Percentiles rank a stretch among this genome's conserved stretches.
Evolutionary conservation across 2,797 vertebrate genomes (phyloP).

Genomic region (Leucoraja ocellata): DNA sequence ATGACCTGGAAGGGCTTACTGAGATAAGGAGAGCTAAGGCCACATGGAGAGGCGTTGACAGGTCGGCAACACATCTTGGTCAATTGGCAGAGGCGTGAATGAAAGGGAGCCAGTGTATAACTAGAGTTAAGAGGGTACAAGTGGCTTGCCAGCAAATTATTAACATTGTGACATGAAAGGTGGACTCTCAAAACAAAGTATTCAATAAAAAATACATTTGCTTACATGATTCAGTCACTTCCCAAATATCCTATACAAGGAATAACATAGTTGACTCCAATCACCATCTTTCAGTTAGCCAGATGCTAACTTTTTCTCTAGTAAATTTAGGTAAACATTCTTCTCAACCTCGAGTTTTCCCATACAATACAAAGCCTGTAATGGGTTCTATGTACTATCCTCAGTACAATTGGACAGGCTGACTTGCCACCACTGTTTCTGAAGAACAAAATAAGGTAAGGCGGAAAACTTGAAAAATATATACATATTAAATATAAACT

Average conservation of each 20-base stretch:
- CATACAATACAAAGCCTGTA: neutral
- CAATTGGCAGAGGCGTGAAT: neutral
- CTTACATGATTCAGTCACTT: neutral
- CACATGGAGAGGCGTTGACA: neutral
- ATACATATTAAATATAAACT: neutral
- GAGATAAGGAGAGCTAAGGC: neutral
- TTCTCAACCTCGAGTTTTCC: neutral
- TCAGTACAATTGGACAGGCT: neutral
- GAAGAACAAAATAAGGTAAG: neutral
- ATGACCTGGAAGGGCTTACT: neutral
- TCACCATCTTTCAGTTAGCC: neutral
- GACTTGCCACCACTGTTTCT: neutral
- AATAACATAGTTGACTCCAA: neutral
- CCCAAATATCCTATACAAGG: neutral
- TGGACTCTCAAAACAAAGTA: neutral
- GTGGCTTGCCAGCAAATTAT: neutral
- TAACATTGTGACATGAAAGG: neutral
- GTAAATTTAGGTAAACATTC: neutral
- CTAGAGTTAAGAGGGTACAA: no score
- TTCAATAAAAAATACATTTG: neutral
- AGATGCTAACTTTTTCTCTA: neutral
- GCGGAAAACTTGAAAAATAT: neutral
- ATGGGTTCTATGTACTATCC: neutral
- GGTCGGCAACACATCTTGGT: neutral
- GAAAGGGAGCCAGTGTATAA: neutral